phyloP scores from a whole-genome alignment of 2,797 vertebrate species.

The Cyprinodon diabolis region DNA sequence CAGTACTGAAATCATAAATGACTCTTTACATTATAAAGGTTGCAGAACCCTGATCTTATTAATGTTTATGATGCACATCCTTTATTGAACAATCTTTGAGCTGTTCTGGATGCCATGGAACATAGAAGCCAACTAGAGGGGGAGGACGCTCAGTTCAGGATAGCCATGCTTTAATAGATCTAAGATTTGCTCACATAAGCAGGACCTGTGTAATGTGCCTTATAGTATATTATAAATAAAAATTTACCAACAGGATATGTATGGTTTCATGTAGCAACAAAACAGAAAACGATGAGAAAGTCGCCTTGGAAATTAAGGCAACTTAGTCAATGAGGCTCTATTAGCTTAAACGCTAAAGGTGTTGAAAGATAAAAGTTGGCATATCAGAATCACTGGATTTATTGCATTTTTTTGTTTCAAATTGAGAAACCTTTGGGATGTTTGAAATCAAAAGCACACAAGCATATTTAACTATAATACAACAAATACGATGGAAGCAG shows the following conservation, averaged over 20 bases:
- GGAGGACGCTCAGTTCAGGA: too few relatives aligned
- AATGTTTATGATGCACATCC: too few relatives aligned
- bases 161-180: too few relatives aligned
- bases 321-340: background rate
- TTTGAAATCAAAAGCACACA: slow-evolving; percentile 11
- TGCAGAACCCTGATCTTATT: too few relatives aligned
- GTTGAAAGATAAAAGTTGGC: background rate
- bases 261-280: background rate
- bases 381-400: slow-evolving; percentile 1
- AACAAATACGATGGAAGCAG: slow-evolving; percentile 16
- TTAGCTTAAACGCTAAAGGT: background rate
- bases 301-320: background rate
- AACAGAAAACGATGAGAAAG: background rate
- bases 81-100: too few relatives aligned
- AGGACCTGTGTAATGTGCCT: background rate
- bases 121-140: too few relatives aligned
- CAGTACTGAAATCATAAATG: too few relatives aligned
- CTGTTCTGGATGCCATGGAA: too few relatives aligned
- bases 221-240: background rate
- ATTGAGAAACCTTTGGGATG: slow-evolving; percentile 53
- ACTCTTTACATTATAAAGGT: too few relatives aligned
- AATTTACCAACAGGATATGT: background rate
- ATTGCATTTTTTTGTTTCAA: slow-evolving; percentile 35
- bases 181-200: background rate
- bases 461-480: slow-evolving; percentile 27